phyloP scores from a whole-genome alignment of 2,797 vertebrate genomes.

The Bucorvus abyssinicus region DNA sequence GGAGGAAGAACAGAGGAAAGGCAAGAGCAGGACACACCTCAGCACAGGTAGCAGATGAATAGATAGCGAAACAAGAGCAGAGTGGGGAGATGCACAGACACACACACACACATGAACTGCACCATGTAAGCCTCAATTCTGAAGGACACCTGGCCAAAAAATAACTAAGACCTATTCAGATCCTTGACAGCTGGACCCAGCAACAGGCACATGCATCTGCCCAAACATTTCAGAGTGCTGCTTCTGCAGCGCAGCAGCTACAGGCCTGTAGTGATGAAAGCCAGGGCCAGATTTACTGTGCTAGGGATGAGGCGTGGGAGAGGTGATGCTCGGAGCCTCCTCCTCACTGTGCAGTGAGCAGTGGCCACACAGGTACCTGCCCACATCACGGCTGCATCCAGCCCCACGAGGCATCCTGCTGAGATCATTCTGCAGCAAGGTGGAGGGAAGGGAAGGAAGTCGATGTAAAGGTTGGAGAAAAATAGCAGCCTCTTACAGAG shows the following conservation, averaged over 20 bases:
- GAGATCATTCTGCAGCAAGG: not conserved
- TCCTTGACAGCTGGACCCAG: not conserved
- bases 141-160: not conserved
- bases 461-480: not conserved
- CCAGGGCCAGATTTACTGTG: not conserved
- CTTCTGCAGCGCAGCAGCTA: accelerated
- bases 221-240: not conserved
- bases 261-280: accelerated
- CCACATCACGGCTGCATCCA: not conserved
- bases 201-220: not conserved
- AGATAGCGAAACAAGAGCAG: not conserved
- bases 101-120: not conserved
- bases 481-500: not conserved
- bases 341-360: not conserved
- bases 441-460: not conserved
- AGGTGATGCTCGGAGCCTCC: not conserved
- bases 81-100: not conserved
- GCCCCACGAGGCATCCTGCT: not conserved
- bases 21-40: not conserved
- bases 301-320: not conserved
- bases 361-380: not conserved
- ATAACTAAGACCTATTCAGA: not conserved
- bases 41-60: not conserved
- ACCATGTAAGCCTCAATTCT: not conserved
- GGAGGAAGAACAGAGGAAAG: not conserved